Conservation (phyloP, 2,888 invertebrate genomes). For the Spilarctia lutea region DNA sequence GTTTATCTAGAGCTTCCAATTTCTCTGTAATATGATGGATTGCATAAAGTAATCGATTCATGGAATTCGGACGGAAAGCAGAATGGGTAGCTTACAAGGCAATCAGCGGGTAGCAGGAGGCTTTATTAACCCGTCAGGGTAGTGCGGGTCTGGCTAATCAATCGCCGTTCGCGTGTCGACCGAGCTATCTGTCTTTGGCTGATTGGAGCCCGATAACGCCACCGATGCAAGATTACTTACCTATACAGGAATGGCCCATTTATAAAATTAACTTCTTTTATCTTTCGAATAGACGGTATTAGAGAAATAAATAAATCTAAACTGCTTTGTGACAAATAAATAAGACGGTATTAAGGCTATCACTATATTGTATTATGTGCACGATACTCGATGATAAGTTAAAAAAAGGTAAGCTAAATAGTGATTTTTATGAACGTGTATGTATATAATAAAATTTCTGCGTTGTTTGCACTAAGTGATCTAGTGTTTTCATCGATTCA, state of each 20-base stretch:
- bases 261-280: slow-evolving; percentile 85
- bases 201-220: slow-evolving; percentile 82
- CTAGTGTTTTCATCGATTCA: slow-evolving; percentile 27
- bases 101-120: slow-evolving; percentile 78
- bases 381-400: slow-evolving; percentile 30
- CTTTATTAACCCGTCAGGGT: slow-evolving; percentile 85
- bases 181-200: slow-evolving; percentile 84
- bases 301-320: slow-evolving; percentile 80
- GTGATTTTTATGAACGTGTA: slow-evolving; percentile 24
- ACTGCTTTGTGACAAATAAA: slow-evolving; percentile 68
- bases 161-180: slow-evolving; percentile 85
- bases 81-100: slow-evolving; percentile 79
- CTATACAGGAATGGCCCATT: slow-evolving; percentile 81
- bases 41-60: slow-evolving; percentile 73
- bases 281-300: slow-evolving; percentile 78
- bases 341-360: slow-evolving; percentile 64
- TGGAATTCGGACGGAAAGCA: slow-evolving; percentile 70
- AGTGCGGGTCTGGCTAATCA: slow-evolving; percentile 83
- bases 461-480: slow-evolving; percentile 26
- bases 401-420: slow-evolving; percentile 3
- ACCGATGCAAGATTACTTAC: slow-evolving; percentile 82
- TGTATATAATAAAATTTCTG: slow-evolving; percentile 21
- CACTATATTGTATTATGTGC: slow-evolving; percentile 35
- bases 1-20: slow-evolving; percentile 46
- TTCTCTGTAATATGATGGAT: slow-evolving; percentile 68